Evolutionary conservation across 2,888 invertebrate genomes (phyloP), one percentile per base, ranked within the genome.

Genomic region (Panzeria rudis): DNA sequence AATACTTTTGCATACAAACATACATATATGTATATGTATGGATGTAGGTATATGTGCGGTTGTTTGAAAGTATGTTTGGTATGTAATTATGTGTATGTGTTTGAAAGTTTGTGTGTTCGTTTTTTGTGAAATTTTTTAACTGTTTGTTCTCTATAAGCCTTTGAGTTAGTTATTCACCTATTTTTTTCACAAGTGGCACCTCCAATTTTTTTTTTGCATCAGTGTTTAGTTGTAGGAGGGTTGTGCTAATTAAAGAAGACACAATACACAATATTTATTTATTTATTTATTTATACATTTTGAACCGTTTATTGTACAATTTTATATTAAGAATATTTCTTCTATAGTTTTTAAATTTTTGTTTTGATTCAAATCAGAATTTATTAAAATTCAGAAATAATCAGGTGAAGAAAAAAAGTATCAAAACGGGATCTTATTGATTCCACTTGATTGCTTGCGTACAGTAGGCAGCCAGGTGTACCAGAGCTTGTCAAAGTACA

Each of bases 131-230:
- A 66, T 83, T 66, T 68, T 50, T 50, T 3, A 35, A 9, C 23
- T 25, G 23, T 35, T 13, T 20, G 23, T 64, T 11, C 20, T 68
- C 66, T 50, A 52, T 59, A 69, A 62, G 54, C 69, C 76, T 82
- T 76, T 76, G 76, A 76, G 44, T 76, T 71, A 71, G 75, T 82
- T 71, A 82, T 71, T 82, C 62, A 64, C 25, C 25, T 71, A 62
- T 76, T 82, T 82, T 82, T 82, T 69, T 17, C 25, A 25, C 35
- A 41, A 23, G 41, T 47, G 13, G 68, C 59, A 13, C 50, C 59
- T 59, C 59, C 29, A 5, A 5, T 68, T 38, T 29, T 38, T 72
- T 80, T 47, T 72, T 35, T n/a, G n/a, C 17, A 79, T 13, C 35
- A 15, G 11, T 32, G 41, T 47, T 79, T 59, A 69, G 71, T 35